Evolutionary conservation across 2,797 vertebrate genomes (phyloP), one percentile per base, ranked within the genome.

Genomic region (Prionace glauca): DNA sequence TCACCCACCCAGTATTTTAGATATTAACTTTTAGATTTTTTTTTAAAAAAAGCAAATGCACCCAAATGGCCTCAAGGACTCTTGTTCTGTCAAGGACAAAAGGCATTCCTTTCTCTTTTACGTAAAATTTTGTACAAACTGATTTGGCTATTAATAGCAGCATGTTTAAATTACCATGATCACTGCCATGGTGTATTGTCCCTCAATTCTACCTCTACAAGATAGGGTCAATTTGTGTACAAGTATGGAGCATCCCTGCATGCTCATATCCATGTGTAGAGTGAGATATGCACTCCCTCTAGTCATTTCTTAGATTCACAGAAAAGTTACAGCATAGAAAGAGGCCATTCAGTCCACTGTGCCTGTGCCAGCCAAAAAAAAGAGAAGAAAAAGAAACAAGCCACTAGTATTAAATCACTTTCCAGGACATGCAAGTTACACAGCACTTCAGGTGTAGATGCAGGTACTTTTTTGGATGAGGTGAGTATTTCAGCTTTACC

Each of bases 21-120:
- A 92, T 22, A 67, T 41, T 36, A 92, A 92, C 69, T 69, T 24
- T 67, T 62, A 67, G 62, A 92, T 92, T 22, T n/a, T 67, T 67
- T 92, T 92, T 65, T 20, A 14, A 56, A n/a, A 69, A 36, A 41
- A 92, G 69, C 62, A 92, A 92, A 69, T 69, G 7, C 65, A 69
- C n/a, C 18, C 90, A 92, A 92, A 92, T 92, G 88, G 88, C 16
- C 60, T 91, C 60, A 91, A 91, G 88, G 60, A 92, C 90, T 67
- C n/a, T 92, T 84, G 81, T 41, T 69, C n/a, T 22, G 10, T 69
- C 62, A 92, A 92, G 90, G 88, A 67, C 90, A 92, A 24, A 92
- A 69, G 14, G 87, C 56, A 90, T 22, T 92, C 65, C 8, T 67
- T 92, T 67, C 90, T 69, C 88, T 84, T 81, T 41, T 84, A 67